Percentiles rank a stretch among this genome's conserved stretches.
These are phyloP conservation scores for Eurosta solidaginis DNA, from an alignment of 1,140 invertebrate species.

Conservation along the genomic window DNA sequence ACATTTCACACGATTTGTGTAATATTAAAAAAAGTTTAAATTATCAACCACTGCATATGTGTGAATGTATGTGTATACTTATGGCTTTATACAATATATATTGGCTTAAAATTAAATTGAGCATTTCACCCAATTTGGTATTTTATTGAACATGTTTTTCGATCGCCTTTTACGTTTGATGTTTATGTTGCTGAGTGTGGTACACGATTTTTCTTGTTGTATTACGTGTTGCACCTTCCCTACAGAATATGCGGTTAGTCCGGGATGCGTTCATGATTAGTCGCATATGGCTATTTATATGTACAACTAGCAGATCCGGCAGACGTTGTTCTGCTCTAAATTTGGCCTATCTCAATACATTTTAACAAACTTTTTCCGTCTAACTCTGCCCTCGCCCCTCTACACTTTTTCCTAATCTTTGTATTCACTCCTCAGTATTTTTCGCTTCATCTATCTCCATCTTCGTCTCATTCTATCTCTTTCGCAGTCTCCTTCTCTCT, in stretches of 20 bases:
- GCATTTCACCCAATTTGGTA: constrained; percentile 26
- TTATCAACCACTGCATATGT: neutral
- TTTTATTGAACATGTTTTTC: constrained; percentile 23
- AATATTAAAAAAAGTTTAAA: constrained; percentile 1
- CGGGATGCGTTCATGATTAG: too few species aligned
- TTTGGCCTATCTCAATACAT: too few species aligned
- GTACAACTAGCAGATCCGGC: too few species aligned
- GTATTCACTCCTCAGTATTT: too few species aligned
- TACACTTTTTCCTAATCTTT: too few species aligned
- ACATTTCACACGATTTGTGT: constrained; percentile 21
- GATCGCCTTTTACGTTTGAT: constrained; percentile 9
- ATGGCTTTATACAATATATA: neutral
- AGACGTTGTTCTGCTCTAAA: too few species aligned
- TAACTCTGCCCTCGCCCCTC: too few species aligned
- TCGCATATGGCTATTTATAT: too few species aligned
- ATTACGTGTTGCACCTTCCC: neutral
- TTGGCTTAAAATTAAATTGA: neutral
- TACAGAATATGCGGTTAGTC: neutral
- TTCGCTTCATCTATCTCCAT: too few species aligned
- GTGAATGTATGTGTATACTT: neutral
- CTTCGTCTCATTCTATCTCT: too few species aligned
- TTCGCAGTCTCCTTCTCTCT: too few species aligned
- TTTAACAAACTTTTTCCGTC: too few species aligned
- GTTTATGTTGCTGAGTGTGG: neutral
- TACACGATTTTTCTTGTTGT: neutral